Evolutionary conservation across 1,140 invertebrate genomes (phyloP).

Genomic region (Eumaeus atala): DNA sequence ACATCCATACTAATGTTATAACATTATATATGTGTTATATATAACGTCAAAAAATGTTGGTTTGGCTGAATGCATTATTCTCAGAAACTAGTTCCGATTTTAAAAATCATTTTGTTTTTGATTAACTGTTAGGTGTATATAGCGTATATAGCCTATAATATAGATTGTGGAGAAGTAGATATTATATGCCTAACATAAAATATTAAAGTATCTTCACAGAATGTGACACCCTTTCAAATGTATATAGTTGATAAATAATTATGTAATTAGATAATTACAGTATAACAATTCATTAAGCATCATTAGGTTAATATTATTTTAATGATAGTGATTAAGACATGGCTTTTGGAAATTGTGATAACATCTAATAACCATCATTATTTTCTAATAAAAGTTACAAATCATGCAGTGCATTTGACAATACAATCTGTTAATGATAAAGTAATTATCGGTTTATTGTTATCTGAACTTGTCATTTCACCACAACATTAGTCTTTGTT

Average conservation of each 20-base stretch:
- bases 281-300: not conserved
- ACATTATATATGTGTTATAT: too few species aligned
- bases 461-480: conserved; percentile 5
- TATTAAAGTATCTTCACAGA: not conserved
- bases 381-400: conserved; percentile 13
- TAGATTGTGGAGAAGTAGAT: too few species aligned
- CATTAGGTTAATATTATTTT: not conserved
- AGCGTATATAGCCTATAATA: too few species aligned
- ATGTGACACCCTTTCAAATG: not conserved
- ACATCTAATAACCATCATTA: conserved; percentile 8
- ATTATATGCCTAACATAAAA: not conserved
- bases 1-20: too few species aligned
- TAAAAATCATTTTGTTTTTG: too few species aligned
- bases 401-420: not conserved
- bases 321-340: not conserved
- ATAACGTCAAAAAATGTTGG: too few species aligned
- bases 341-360: not conserved
- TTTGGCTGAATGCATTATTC: too few species aligned
- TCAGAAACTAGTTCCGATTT: too few species aligned
- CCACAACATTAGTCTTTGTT: not conserved
- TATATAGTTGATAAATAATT: not conserved
- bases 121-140: too few species aligned
- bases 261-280: not conserved
- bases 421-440: conserved; percentile 4
- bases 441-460: not conserved